Percentiles rank a stretch among this genome's conserved stretches.
Evolutionary conservation across 37 sponge, comb jelly and placozoan genomes (phyloP).

Genomic region (Halisarca cf. caerulea): DNA sequence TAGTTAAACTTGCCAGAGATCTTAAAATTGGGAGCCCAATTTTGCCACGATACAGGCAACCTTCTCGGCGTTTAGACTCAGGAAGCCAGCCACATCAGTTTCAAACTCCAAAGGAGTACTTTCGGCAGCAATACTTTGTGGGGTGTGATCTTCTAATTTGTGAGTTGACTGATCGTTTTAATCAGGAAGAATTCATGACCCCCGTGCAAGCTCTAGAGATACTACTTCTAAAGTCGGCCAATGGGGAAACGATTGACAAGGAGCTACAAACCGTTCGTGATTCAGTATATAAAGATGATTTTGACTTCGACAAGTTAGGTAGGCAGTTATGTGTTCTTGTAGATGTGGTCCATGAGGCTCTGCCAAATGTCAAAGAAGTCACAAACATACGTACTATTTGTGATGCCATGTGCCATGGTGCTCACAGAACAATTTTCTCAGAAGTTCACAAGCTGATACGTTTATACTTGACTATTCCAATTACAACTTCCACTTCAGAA

Average conservation of each 20-base stretch:
- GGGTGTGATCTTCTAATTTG: conserved; percentile 45
- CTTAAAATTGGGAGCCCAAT: conserved; percentile 38
- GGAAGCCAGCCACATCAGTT: conserved; percentile 50
- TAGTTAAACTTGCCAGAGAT: conserved; percentile 24
- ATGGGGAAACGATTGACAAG: conserved; percentile 32
- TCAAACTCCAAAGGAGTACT: conserved; percentile 39
- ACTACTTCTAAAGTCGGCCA: conserved; percentile 46
- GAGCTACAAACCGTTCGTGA: conserved; percentile 25
- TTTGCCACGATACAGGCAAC: conserved; percentile 52
- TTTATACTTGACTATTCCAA: conserved; percentile 67
- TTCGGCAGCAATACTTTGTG: conserved; percentile 38
- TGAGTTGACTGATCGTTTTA: conserved; percentile 45
- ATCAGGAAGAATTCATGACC: conserved; percentile 36
- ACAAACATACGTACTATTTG: neutral
- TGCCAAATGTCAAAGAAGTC: neutral
- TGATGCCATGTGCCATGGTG: neutral
- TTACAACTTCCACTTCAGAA: conserved; percentile 71
- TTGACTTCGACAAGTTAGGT: conserved; percentile 34
- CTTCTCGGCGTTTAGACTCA: conserved; percentile 39
- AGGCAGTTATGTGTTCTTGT: conserved; percentile 51
- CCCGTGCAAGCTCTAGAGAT: conserved; percentile 43
- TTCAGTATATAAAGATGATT: conserved; percentile 58
- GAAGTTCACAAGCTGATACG: conserved; percentile 47
- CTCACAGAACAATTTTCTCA: conserved; percentile 28
- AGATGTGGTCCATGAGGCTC: conserved; percentile 31